Evolutionary conservation across 2,797 vertebrate genomes (phyloP).

Genomic region (Pangasius macronema): DNA sequence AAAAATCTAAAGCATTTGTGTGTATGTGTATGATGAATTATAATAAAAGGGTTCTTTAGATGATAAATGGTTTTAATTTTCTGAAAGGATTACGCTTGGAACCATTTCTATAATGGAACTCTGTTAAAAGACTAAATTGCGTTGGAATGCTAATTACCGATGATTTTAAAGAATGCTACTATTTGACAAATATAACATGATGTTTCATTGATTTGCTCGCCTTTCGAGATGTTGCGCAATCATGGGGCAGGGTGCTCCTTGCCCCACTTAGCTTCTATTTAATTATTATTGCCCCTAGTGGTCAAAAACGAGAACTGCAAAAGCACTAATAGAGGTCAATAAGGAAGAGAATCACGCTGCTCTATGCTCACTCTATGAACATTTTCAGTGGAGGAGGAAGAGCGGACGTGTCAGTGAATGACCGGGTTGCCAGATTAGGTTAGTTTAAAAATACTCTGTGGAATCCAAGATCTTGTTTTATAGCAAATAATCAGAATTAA

Average conservation of each 20-base stretch:
- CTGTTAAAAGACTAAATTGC: neutral
- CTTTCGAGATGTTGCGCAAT: neutral
- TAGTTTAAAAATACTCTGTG: neutral
- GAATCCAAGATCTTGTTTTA: neutral
- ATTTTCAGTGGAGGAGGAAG: neutral
- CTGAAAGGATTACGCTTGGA: neutral
- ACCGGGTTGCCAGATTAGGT: neutral
- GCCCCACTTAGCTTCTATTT: neutral
- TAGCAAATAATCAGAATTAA: neutral
- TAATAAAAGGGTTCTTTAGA: neutral
- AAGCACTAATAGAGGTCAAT: neutral
- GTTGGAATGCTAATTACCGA: neutral
- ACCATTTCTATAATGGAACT: neutral
- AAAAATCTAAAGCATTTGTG: neutral
- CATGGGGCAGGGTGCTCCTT: neutral
- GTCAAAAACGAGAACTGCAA: neutral
- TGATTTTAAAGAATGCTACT: neutral
- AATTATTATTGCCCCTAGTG: neutral
- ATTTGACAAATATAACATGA: neutral
- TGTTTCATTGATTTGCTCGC: neutral
- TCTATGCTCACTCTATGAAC: neutral
- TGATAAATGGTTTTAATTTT: neutral
- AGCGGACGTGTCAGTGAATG: neutral
- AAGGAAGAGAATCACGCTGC: neutral
- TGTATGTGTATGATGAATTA: neutral